These are phyloP conservation scores for Leucopternis melanops DNA, from an alignment of 2,113 vertebrate genomes.

Conservation along the genomic window DNA sequence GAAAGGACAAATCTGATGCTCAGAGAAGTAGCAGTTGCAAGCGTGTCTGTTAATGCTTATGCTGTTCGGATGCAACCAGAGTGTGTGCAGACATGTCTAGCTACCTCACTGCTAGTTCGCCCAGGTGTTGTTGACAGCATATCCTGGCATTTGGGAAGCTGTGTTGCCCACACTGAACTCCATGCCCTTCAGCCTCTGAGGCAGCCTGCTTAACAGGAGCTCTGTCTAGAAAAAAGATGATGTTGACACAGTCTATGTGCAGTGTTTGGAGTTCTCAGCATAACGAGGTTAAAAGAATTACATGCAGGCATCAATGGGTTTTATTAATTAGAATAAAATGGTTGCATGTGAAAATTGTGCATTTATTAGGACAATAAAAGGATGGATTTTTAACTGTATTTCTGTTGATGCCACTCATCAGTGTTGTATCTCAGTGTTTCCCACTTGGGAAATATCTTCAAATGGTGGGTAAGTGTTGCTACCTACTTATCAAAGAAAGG, in stretches of 20 bases:
- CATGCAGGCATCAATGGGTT: not conserved
- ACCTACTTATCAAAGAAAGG: not conserved
- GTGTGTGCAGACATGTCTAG: not conserved
- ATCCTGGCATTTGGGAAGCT: not conserved
- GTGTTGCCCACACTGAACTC: not conserved
- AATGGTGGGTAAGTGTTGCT: not conserved
- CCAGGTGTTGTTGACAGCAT: not conserved
- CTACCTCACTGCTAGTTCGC: not conserved
- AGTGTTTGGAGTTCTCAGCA: not conserved
- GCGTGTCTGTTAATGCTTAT: rapidly evolving
- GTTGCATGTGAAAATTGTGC: not conserved
- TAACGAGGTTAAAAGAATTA: not conserved
- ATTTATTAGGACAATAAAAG: not conserved
- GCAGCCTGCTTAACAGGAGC: not conserved
- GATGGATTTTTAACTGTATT: not conserved
- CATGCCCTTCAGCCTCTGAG: not conserved
- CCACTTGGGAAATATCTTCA: not conserved
- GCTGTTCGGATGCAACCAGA: not conserved
- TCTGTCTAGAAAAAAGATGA: not conserved
- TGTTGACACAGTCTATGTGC: not conserved
- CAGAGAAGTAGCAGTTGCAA: not conserved
- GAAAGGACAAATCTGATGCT: not conserved
- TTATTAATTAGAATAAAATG: not conserved
- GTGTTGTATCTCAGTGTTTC: not conserved
- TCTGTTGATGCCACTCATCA: not conserved